Evolutionary conservation across 1,140 invertebrate species (phyloP).

Genomic region (Diachasmimorpha longicaudata): DNA sequence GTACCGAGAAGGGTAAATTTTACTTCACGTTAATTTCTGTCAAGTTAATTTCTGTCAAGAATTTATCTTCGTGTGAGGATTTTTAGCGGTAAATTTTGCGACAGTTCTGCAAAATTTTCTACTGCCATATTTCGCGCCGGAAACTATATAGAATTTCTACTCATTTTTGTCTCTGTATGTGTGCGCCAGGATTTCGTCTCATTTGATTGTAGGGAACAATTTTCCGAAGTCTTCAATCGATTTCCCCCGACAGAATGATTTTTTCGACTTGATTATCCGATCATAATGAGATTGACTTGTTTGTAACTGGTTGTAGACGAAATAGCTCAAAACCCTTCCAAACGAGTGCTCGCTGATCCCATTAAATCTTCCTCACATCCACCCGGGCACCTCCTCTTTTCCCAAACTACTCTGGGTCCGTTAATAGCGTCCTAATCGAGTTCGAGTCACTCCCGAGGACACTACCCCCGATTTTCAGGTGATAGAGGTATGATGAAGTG

Average conservation of each 20-base stretch:
- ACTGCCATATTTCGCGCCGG: no score
- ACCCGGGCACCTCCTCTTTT: neutral
- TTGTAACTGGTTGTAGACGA: constrained; percentile 9
- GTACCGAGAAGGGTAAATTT: no score
- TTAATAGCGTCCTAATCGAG: constrained; percentile 30
- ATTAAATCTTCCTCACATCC: constrained; percentile 18
- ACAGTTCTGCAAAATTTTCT: no score
- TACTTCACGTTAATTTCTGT: no score
- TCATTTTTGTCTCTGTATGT: no score
- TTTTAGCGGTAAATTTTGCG: no score
- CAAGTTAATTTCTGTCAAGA: no score
- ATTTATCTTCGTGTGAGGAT: no score
- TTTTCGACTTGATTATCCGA: neutral
- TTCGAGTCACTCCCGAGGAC: constrained; percentile 22
- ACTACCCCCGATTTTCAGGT: constrained; percentile 18
- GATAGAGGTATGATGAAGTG: neutral
- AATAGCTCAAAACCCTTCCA: constrained; percentile 8
- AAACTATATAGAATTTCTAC: no score
- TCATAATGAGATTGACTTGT: constrained; percentile 10
- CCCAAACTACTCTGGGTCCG: constrained; percentile 4
- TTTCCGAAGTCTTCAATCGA: no score
- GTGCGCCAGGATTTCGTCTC: no score
- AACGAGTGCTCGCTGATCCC: constrained; percentile 24
- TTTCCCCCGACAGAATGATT: neutral
- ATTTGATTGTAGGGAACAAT: no score